Evolutionary conservation across 2,113 vertebrate species (phyloP).

Genomic region (Patagioenas fasciata): DNA sequence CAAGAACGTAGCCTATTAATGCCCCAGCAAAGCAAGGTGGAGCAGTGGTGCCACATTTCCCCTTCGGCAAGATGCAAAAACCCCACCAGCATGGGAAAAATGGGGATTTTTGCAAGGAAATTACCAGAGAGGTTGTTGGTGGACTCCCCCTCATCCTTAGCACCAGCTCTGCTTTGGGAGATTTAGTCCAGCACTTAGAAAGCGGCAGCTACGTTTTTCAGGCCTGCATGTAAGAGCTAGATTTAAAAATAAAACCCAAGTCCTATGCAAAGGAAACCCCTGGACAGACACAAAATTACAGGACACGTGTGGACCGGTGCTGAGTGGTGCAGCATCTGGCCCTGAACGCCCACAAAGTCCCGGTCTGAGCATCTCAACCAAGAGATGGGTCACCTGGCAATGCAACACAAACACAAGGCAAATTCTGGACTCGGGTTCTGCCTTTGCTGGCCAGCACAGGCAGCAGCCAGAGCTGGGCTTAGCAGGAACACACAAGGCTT

Average conservation of each 20-base stretch:
- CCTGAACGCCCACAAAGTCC: not conserved
- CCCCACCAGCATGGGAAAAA: not conserved
- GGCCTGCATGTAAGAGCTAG: not conserved
- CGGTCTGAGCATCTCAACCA: not conserved
- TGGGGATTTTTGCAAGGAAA: not conserved
- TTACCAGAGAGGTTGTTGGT: not conserved
- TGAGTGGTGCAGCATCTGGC: not conserved
- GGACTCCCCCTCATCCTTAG: not conserved
- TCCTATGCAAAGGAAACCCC: not conserved
- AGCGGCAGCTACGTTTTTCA: not conserved
- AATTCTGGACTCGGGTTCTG: not conserved
- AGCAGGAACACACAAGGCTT: not conserved
- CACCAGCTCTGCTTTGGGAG: not conserved
- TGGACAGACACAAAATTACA: not conserved
- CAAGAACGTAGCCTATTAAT: rapidly evolving
- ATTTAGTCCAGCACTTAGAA: not conserved
- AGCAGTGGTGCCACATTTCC: not conserved
- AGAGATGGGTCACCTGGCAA: not conserved
- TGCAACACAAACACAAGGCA: rapidly evolving
- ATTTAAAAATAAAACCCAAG: not conserved
- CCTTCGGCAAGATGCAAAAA: not conserved
- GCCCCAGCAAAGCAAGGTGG: not conserved
- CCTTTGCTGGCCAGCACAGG: not conserved
- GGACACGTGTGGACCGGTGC: not conserved
- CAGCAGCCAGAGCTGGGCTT: not conserved